Evolutionary conservation across 1,140 invertebrate genomes (phyloP).

Genomic region (Camponotus pennsylvanicus): DNA sequence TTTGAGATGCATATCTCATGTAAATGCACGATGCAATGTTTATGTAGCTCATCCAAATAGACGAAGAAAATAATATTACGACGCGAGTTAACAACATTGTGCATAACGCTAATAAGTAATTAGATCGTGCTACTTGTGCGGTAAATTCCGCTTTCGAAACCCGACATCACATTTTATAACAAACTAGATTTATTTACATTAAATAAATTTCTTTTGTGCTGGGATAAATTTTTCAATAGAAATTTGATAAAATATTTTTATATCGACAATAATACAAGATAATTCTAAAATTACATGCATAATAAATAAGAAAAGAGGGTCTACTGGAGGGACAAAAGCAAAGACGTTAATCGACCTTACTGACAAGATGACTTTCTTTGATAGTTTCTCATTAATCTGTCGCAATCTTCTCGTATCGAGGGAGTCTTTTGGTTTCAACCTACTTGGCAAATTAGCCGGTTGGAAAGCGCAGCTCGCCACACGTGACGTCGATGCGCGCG

Average conservation of each 20-base stretch:
- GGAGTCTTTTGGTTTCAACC: slow-evolving; percentile 34
- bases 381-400: neutral
- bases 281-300: neutral
- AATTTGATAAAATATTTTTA: neutral
- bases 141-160: neutral
- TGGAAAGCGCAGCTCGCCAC: slow-evolving; percentile 45
- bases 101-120: slow-evolving; percentile 33
- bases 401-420: neutral
- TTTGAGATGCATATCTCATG: neutral
- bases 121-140: slow-evolving; percentile 30
- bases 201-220: neutral
- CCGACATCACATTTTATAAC: neutral
- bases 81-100: slow-evolving; percentile 19
- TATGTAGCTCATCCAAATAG: neutral
- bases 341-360: neutral
- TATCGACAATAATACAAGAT: neutral
- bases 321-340: neutral
- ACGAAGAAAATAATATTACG: slow-evolving; percentile 3
- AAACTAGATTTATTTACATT: slow-evolving; percentile 1
- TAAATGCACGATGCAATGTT: neutral
- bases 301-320: neutral
- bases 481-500: slow-evolving; percentile 39
- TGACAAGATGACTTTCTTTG: neutral
- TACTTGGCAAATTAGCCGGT: slow-evolving; percentile 53
- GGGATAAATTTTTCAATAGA: neutral